Evolutionary conservation across 2,113 vertebrate species (phyloP).

Genomic region (Hypanus sabinus): DNA sequence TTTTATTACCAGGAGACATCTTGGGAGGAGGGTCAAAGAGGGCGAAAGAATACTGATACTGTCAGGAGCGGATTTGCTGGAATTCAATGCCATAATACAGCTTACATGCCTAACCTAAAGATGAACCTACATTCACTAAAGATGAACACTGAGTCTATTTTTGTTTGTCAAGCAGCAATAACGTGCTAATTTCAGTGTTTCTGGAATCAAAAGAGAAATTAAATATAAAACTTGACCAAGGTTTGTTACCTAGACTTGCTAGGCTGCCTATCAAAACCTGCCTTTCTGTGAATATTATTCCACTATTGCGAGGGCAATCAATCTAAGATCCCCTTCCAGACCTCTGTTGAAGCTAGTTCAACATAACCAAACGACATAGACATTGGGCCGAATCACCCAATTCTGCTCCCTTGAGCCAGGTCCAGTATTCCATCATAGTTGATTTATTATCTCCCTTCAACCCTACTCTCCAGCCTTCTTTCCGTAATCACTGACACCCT

Average conservation of each 20-base stretch:
- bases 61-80: background rate
- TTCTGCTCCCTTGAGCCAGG: too few species aligned
- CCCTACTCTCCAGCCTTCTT: too few species aligned
- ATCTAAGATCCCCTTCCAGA: background rate
- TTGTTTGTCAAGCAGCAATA: background rate
- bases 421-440: too few species aligned
- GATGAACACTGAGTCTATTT: background rate
- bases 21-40: constrained; percentile 9
- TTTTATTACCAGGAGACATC: background rate
- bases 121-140: background rate
- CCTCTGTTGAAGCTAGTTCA: background rate
- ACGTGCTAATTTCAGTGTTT: background rate
- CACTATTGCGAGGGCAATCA: background rate
- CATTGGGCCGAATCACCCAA: too few species aligned
- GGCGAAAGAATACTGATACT: background rate
- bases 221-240: background rate
- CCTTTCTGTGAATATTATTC: background rate
- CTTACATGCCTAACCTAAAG: background rate
- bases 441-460: too few species aligned
- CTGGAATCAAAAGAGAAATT: background rate
- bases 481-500: too few species aligned
- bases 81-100: background rate
- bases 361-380: background rate
- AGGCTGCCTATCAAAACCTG: background rate
- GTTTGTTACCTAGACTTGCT: background rate